Base-by-base conservation (phyloP, 2,113 vertebrate species). In the Carassius carassius region DNA sequence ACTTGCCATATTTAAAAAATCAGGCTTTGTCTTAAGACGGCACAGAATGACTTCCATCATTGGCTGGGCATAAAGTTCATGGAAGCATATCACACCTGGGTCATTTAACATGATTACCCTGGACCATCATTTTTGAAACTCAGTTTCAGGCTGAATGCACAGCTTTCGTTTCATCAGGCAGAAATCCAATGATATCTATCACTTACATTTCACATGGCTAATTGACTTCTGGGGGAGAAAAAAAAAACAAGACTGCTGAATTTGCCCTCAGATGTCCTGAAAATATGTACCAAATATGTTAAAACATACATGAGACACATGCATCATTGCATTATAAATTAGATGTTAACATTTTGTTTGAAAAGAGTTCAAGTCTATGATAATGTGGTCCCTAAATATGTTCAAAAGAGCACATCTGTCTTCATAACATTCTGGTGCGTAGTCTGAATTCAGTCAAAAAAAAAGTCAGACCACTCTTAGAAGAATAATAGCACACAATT, bases 131-230 rank as follows among this genome's bases (percentile, higher is more conserved):
- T 62, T 74, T 32, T 37, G n/a, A 76, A 84, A 81, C 72, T 78
- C 41, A 78, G 65, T 82, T 85, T 78, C 9, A 78, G 44, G 78
- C 54, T 65, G 84, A 87, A 82, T 35, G 63, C 81, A 47, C 32
- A 32, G 41, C 51, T 81, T 83, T 62, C 21, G 81, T 63, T 81
- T 44, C 11, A 49, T 49, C 47, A 3, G 47, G 12, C 47, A 49
- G 47, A 12, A 13, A 49, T 49, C 47, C 47, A 49, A 49, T 49
- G 47, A 49, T 49, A 49, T 49, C 3, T 3, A 49, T 49, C 47
- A 49, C 47, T 1, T 9, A 44, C 41, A 41, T 41, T 41, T 41
- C 37, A 29, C 5, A 44, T 47, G 44, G 44, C 44, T 13, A 49
- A 49, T 11, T 49, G 11, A 49, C 47, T 49, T 49, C 47, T 3